Evolutionary conservation across 2,797 vertebrate species (phyloP).

Genomic region (Silurus lanzhouensis): DNA sequence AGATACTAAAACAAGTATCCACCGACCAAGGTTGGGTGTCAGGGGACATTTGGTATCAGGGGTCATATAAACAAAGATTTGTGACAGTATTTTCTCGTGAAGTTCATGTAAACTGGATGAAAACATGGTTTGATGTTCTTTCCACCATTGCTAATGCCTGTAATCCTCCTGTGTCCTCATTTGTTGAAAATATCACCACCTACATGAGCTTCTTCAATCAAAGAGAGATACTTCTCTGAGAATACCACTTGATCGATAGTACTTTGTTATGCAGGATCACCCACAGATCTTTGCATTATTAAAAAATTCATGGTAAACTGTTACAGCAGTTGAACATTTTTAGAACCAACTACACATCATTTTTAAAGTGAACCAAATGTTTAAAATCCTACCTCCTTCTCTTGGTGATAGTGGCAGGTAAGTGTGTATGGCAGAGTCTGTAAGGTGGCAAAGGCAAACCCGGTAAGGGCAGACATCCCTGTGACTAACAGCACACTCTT

Average conservation of each 20-base stretch:
- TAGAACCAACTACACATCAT: neutral
- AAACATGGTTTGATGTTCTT: neutral
- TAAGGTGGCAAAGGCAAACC: constrained; percentile 79
- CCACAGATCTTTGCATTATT: neutral
- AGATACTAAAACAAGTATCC: neutral
- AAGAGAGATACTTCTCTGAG: neutral
- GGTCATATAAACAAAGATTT: neutral
- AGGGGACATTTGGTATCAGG: neutral
- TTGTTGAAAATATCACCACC: neutral
- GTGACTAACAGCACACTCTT: constrained; percentile 75
- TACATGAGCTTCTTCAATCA: neutral
- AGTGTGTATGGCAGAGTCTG: constrained; percentile 82
- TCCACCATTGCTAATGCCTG: neutral
- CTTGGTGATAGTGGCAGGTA: constrained; percentile 81
- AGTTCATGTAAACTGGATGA: neutral
- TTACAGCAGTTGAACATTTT: neutral
- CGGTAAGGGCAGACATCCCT: constrained; percentile 77
- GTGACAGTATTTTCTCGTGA: neutral
- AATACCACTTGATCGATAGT: neutral
- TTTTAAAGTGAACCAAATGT: neutral
- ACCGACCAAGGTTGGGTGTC: neutral
- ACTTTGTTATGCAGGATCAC: neutral
- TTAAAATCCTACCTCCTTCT: constrained; percentile 69
- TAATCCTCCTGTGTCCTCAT: neutral
- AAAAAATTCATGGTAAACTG: neutral